Evolutionary conservation across 1,140 invertebrate genomes (phyloP).

Genomic region (Mamestra configurata): DNA sequence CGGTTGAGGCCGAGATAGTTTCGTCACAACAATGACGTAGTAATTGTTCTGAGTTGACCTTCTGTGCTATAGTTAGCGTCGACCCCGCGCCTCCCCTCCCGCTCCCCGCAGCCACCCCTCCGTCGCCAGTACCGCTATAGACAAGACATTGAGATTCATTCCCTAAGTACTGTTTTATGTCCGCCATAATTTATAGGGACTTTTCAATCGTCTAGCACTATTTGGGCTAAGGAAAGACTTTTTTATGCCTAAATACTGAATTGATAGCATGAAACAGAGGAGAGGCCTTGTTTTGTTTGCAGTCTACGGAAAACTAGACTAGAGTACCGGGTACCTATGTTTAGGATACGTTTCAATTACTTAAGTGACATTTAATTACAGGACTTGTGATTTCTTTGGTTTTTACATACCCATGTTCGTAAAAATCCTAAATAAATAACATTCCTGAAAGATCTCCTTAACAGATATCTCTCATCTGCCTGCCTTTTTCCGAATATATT

Average conservation of each 20-base stretch:
- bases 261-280: not conserved
- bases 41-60: not conserved
- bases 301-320: not conserved
- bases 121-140: slow-evolving; percentile 9
- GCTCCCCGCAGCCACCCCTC: not conserved
- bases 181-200: slow-evolving; percentile 26
- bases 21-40: not conserved
- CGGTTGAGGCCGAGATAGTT: too few relatives aligned
- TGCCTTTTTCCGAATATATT: too few relatives aligned
- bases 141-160: slow-evolving; percentile 37
- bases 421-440: too few relatives aligned
- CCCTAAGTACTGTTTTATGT: slow-evolving; percentile 35
- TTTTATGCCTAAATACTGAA: slow-evolving; percentile 11
- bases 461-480: too few relatives aligned
- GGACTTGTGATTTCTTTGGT: too few relatives aligned
- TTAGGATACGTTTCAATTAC: too few relatives aligned
- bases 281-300: not conserved
- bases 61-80: not conserved
- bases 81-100: not conserved
- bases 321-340: not conserved
- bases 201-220: slow-evolving; percentile 5
- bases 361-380: too few relatives aligned
- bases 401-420: too few relatives aligned
- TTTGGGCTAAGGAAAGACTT: not conserved
- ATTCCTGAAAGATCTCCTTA: too few relatives aligned